Base-by-base conservation (phyloP, 2,797 vertebrate genomes). In the Cygnus olor region DNA sequence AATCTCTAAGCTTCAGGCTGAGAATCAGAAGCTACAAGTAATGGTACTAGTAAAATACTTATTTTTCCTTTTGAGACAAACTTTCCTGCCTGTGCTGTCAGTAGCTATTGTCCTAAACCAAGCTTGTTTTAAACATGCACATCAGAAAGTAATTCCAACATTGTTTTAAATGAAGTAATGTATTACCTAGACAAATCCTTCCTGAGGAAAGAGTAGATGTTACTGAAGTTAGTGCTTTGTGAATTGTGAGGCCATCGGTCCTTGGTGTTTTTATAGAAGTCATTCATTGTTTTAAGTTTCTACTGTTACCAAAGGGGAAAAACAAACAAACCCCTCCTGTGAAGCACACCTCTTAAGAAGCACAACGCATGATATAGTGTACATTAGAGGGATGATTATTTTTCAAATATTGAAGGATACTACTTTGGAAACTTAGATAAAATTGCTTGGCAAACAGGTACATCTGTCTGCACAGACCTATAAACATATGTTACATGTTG, bases 11-110 rank as follows among this genome's bases (percentile, higher is more conserved):
- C 98, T 99, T 77, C 98, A 99, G 93, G 85, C 95, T 2, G 99
- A 99, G 94, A 98, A 98, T 72, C 98, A 98, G 66, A 98, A 99
- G 61, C 98, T 99, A 24, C 98, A 98, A 87, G 97, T 97, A 97
- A 96, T 96, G 83, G 98, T 99, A 97, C 92, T 82, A 3, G 95
- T 96, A 98, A 98, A 97, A 97, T 97, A 80, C 9, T 87, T 83
- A 1, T 49, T 22, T 57, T 32, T 65, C 82, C 32, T 66, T 15
- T 64, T 7, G 9, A 27, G 81, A 58, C 49, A n/a, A 34, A 11
- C 8, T 30, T 70, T 74, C 12, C 25, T 79, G 49, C 60, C 47
- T 77, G 8, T 1, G 3, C 10, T 90, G 32, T 68, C 49, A 36
- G 5, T 58, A 74, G 45, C 40, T 65, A 1, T 14, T 69, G 20